These are phyloP conservation scores for Archegozetes longisetosus DNA, from an alignment of 1,140 invertebrate genomes.

Conservation along the genomic window DNA sequence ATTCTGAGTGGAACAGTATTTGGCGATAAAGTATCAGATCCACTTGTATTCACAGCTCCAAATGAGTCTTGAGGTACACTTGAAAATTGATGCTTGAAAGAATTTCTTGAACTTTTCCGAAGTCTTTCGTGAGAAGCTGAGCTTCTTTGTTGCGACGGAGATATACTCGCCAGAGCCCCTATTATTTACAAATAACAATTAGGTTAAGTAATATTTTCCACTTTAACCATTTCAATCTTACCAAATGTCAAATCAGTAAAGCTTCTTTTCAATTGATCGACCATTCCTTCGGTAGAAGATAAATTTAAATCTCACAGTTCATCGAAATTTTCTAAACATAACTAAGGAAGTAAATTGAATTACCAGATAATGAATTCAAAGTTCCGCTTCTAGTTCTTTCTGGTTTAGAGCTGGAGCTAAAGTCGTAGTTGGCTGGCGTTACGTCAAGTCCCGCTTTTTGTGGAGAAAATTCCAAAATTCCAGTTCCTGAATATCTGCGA, in stretches of 20 bases:
- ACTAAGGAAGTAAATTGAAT: no score
- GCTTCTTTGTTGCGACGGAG: background rate
- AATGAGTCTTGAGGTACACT: background rate
- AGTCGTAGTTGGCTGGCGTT: slow-evolving; percentile 65
- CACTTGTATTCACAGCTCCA: background rate
- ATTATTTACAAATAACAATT: no score
- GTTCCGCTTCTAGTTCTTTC: background rate
- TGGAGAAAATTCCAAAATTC: slow-evolving; percentile 61
- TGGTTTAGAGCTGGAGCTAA: slow-evolving; percentile 38
- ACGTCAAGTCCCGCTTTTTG: slow-evolving; percentile 75
- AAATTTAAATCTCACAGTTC: background rate
- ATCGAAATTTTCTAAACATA: background rate
- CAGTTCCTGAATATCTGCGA: slow-evolving; percentile 25
- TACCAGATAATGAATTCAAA: background rate
- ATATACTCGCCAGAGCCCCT: background rate
- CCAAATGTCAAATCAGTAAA: slow-evolving; percentile 13
- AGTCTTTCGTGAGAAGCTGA: background rate
- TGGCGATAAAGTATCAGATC: background rate
- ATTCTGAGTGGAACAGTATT: background rate
- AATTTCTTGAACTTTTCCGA: background rate
- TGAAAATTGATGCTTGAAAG: background rate
- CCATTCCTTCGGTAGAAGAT: background rate
- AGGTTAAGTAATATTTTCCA: no score
- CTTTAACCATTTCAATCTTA: no score
- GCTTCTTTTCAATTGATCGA: slow-evolving; percentile 10